Base-by-base conservation (phyloP, 2,888 invertebrate genomes). In the Papilio demoleus region DNA sequence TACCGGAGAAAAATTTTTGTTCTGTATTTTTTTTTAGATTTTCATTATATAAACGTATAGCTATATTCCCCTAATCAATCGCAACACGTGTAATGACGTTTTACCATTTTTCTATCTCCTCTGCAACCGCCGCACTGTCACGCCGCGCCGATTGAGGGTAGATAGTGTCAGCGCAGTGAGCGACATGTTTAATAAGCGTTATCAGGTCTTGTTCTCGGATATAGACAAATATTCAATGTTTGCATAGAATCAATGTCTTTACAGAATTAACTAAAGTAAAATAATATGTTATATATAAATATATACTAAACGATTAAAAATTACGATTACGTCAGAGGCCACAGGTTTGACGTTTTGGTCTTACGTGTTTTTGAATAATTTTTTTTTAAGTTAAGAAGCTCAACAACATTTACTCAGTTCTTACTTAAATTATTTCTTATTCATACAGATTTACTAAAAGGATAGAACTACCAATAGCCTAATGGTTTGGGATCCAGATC, bases 131-230 rank as follows among this genome's bases (percentile, higher is more conserved):
- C 70, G 70, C 70, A 4, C 47, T 22, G 47, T 22, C 47, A n/a
- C 19, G 11, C 50, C 9, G 69, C 70, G 61, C 71, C 70, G 90
- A 90, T 89, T 75, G 82, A 84, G 90, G 92, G 92, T 86, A 91
- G 92, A 91, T 92, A 88, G 73, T 85, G 91, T 90, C 91, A 81
- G 74, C 73, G 74, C 76, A 58, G 70, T 79, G 87, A 85, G 80
- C 88, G 90, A 90, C 90, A 82, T 84, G 86, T 86, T 88, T 90
- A 90, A 90, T 90, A 90, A 90, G 89, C 86, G 83, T 83, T 92
- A 92, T 91, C 91, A 40, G 31, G 60, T 40, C 65, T 84, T 85
- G 83, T 84, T 71, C 71, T 70, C 68, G 64, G 61, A 56, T 64
- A 56, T 68, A 56, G 42, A 42, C 62, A 62, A 62, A 67, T 62